Conservation (phyloP, 2,888 invertebrate species). For the Drosophila macrospina region DNA sequence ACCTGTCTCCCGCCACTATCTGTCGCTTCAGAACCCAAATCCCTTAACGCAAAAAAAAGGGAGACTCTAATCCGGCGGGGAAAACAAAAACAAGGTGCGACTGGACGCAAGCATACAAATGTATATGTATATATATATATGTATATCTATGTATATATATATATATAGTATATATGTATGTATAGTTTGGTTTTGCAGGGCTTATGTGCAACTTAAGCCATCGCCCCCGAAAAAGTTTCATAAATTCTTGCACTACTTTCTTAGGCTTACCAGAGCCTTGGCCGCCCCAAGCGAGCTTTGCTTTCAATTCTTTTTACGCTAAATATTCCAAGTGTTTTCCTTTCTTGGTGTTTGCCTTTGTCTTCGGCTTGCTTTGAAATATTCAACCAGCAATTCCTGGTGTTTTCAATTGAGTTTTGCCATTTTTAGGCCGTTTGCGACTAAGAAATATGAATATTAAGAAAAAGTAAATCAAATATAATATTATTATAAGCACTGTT, state of each 20-base stretch:
- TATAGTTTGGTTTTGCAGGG: conserved; percentile 58
- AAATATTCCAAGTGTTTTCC: conserved; percentile 67
- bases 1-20: conserved; percentile 17
- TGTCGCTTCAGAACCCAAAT: conserved; percentile 37
- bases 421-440: conserved; percentile 41
- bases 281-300: conserved; percentile 28
- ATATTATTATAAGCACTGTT: conserved; percentile 50
- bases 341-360: not conserved
- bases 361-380: conserved; percentile 36
- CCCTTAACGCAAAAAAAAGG: conserved; percentile 53
- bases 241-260: conserved; percentile 41
- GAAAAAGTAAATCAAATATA: conserved; percentile 29
- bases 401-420: conserved; percentile 49
- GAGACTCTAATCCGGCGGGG: conserved; percentile 59
- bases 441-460: conserved; percentile 3
- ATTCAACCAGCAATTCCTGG: conserved; percentile 28
- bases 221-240: conserved; percentile 57
- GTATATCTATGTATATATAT: not conserved
- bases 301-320: conserved; percentile 41
- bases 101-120: conserved; percentile 41
- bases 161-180: conserved; percentile 1
- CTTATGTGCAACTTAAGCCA: conserved; percentile 72
- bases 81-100: conserved; percentile 42
- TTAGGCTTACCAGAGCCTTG: conserved; percentile 27
- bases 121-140: not conserved